phyloP scores from a whole-genome alignment of 2,888 invertebrate species.

The Artemia sp. region DNA sequence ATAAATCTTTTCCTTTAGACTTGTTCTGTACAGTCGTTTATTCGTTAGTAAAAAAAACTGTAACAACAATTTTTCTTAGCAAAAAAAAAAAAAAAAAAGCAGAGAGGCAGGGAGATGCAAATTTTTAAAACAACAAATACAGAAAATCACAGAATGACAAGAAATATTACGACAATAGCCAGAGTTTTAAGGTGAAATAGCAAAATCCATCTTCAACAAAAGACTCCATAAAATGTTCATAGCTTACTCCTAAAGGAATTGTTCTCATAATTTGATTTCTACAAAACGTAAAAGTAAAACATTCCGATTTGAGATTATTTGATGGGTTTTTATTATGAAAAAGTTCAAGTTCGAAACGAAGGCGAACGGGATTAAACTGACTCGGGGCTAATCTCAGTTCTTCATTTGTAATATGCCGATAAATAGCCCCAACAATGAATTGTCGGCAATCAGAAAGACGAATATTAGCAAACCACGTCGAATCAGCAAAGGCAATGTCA shows the following conservation, averaged over 20 bases:
- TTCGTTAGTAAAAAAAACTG: no score
- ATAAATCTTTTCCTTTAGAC: no score
- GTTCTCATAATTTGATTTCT: slow-evolving; percentile 9
- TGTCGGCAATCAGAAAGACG: slow-evolving; percentile 5
- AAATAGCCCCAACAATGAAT: slow-evolving; percentile 3
- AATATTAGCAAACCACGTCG: neutral
- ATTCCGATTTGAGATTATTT: neutral
- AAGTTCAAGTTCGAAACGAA: neutral
- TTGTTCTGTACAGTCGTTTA: no score
- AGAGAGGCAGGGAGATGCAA: no score
- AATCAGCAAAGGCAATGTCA: neutral
- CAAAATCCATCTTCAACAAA: neutral
- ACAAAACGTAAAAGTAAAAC: slow-evolving; percentile 5
- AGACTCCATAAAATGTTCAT: neutral
- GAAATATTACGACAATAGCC: neutral
- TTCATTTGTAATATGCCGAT: slow-evolving; percentile 9
- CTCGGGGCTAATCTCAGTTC: neutral
- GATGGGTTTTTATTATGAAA: neutral
- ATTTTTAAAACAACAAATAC: no score
- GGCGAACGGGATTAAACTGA: neutral
- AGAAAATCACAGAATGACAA: no score
- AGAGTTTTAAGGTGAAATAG: slow-evolving; percentile 3
- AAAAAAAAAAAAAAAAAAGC: no score
- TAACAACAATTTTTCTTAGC: no score
- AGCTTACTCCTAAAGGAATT: neutral